Base-by-base conservation (phyloP, 2,888 invertebrate genomes). In the Metacarcinus magister region DNA sequence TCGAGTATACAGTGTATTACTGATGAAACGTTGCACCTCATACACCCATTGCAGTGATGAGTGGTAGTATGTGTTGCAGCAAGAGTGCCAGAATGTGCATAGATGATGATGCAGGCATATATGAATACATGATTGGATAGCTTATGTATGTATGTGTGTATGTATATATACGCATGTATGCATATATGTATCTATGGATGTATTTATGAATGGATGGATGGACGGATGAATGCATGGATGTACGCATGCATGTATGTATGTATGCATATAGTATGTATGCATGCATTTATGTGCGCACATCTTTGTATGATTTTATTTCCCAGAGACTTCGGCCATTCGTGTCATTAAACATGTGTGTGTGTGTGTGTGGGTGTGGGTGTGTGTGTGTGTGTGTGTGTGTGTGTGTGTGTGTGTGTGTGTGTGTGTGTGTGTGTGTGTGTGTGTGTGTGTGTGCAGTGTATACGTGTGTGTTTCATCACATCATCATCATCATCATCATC, bases 401-500 rank as follows among this genome's bases (percentile, higher is more conserved):
- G 43, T 89, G 89, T 89, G 89, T 89, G 89, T 89, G 89, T 89
- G 89, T 89, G 89, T 89, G 89, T 91, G 91, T 91, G 91, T 91
- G 91, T 91, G 91, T 91, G 91, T 91, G 91, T 91, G 44, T 43
- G 43, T 43, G 89, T 89, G 89, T 89, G 89, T 89, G 89, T 28
- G 13, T 89, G 89, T 39, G 32, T 89, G 7, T 39, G 5, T 8
- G 10, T n/a, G n/a, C n/a, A n/a, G n/a, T n/a, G n/a, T n/a, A n/a
- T n/a, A n/a, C n/a, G n/a, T n/a, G n/a, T n/a, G n/a, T n/a, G 82
- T 7, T 28, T 82, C 7, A 82, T 82, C 10, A 10, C 5, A 5
- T 5, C 23, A 19, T 7, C n/a, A 32, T 7, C 7, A 32, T 10
- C 23, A 82, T 7, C 32, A 89, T 16, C 39, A 44, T 5, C n/a